These are phyloP conservation scores for Phortica variegata DNA, from an alignment of 1,140 invertebrate genomes.

Conservation along the genomic window DNA sequence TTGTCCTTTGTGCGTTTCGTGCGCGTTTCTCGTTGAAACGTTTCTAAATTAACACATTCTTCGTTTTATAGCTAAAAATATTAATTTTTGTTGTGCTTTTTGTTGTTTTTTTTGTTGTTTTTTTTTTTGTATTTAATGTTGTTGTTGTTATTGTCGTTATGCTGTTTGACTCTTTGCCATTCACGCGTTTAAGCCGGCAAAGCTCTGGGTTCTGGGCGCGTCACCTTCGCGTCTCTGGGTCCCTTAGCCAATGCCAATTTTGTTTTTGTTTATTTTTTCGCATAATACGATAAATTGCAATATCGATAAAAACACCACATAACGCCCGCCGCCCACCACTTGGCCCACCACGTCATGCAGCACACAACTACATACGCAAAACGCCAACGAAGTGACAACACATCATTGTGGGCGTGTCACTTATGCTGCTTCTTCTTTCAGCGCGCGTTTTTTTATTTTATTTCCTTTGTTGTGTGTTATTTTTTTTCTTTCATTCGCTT, in stretches of 20 bases:
- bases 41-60: conserved; percentile 50
- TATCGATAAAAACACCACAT: conserved; percentile 52
- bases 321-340: conserved; percentile 31
- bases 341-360: not conserved
- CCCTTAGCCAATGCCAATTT: too few species aligned
- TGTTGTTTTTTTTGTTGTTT: too few species aligned
- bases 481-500: conserved; percentile 38
- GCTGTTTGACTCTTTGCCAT: too few species aligned
- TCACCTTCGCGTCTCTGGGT: too few species aligned
- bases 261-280: not conserved
- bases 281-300: conserved; percentile 49
- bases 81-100: conserved; percentile 28
- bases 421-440: not conserved
- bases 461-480: conserved; percentile 6
- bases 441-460: not conserved
- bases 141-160: too few species aligned
- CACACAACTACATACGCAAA: not conserved
- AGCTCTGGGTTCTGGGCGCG: too few species aligned
- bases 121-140: too few species aligned
- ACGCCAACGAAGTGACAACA: too few species aligned
- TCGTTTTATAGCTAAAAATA: conserved; percentile 47
- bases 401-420: conserved; percentile 5
- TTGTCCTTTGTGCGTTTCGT: too few species aligned
- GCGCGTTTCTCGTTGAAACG: not conserved
- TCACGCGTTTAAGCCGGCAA: too few species aligned